Base-by-base conservation (phyloP, 2,797 vertebrate species). In the Squalus acanthias region DNA sequence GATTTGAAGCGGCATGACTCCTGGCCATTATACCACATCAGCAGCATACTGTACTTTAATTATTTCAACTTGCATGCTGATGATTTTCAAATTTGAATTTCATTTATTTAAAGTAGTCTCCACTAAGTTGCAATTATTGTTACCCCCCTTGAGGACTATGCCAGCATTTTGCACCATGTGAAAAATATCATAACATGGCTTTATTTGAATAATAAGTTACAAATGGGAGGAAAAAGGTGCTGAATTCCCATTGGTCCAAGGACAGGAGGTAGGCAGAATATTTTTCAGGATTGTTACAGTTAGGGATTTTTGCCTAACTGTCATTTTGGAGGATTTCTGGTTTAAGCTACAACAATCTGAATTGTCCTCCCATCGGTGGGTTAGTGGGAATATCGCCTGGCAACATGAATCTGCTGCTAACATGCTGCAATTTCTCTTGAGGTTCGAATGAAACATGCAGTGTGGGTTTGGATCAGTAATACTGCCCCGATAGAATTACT, bases 21-120 rank as follows among this genome's bases (percentile, higher is more conserved):
- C 63, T 65, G 63, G 33, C 7, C 15, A 65, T 65, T 91, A 91
- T 33, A 65, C 15, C 17, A 2, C 63, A 50, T 89, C 87, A 57
- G 87, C 87, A 89, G 53, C 24, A 65, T 65, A 20, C 33, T 20
- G 60, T 8, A 85, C 17, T 92, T 92, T 92, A 39, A 65, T 92
- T 65, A 29, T 92, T 92, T 92, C 63, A n/a, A 67, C 33, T 92
- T 63, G 13, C 82, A 50, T 85, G 89, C 63, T 88, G 53, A 57
- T 92, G 15, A 92, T 92, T 92, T 92, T 65, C 60, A 39, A 92
- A 92, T 92, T 3, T 92, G 33, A 92, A n/a, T 92, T 92, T 65
- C 89, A n/a, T 67, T 92, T 65, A 67, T 92, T 92, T 17, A n/a
- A 65, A 67, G 63, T 92, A 39, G 63, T 17, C 60, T 20, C 63